phyloP scores from a whole-genome alignment of 2,113 vertebrate genomes.

The Rhombomys opimus region DNA sequence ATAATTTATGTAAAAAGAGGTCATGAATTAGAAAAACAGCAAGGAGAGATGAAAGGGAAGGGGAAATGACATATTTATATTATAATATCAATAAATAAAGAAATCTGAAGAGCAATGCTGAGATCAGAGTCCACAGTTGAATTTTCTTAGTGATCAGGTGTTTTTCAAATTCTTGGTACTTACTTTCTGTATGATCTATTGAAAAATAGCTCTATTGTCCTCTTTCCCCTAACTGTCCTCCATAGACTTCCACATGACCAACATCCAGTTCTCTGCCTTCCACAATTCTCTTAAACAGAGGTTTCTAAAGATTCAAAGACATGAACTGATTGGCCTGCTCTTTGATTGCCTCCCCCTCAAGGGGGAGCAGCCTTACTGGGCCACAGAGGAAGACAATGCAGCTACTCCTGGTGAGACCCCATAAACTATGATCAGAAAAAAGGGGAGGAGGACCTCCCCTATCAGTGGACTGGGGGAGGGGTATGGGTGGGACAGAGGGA shows the following conservation, averaged over 20 bases:
- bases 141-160: background rate
- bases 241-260: background rate
- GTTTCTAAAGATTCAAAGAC: background rate
- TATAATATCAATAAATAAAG: background rate
- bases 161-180: background rate
- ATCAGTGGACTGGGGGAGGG: too few species aligned
- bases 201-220: background rate
- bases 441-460: too few species aligned
- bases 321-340: too few species aligned
- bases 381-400: too few species aligned
- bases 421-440: too few species aligned
- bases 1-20: background rate
- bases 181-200: background rate
- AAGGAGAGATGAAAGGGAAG: background rate
- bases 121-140: background rate
- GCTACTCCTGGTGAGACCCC: too few species aligned
- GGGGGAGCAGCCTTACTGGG: too few species aligned
- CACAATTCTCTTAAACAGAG: background rate
- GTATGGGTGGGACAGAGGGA: too few species aligned
- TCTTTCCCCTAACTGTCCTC: background rate
- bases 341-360: too few species aligned
- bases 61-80: background rate
- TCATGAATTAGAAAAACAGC: background rate
- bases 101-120: background rate
- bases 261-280: background rate